phyloP scores from a whole-genome alignment of 2,888 invertebrate species.

The Sepiola atlantica region DNA sequence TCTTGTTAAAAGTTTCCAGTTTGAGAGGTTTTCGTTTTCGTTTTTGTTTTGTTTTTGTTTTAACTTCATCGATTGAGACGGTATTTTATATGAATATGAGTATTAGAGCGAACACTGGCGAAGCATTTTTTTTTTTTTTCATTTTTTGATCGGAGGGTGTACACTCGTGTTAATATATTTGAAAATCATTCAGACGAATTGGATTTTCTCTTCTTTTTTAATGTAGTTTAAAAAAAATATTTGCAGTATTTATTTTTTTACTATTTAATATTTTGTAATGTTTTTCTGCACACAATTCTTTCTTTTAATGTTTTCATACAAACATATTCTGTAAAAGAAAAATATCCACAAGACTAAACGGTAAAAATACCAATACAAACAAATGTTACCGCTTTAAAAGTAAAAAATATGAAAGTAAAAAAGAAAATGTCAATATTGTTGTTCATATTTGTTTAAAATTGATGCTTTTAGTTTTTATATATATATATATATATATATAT shows the following conservation, averaged over 20 bases:
- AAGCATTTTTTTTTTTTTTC: no score
- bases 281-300: background rate
- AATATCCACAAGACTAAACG: background rate
- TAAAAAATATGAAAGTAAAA: background rate
- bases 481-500: constrained; percentile 32
- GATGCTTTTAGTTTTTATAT: background rate
- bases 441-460: background rate
- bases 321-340: background rate
- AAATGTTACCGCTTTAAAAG: background rate
- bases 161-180: background rate
- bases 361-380: background rate
- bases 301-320: background rate
- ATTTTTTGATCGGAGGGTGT: background rate
- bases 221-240: background rate
- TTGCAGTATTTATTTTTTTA: background rate
- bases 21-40: no score
- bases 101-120: no score
- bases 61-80: no score
- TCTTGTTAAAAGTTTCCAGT: no score
- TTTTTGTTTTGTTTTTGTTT: no score
- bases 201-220: background rate
- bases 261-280: background rate
- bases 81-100: no score
- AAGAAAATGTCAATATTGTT: background rate
- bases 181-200: background rate